phyloP scores from a whole-genome alignment of 2,113 vertebrate genomes.

The Cryptotis parvus region DNA sequence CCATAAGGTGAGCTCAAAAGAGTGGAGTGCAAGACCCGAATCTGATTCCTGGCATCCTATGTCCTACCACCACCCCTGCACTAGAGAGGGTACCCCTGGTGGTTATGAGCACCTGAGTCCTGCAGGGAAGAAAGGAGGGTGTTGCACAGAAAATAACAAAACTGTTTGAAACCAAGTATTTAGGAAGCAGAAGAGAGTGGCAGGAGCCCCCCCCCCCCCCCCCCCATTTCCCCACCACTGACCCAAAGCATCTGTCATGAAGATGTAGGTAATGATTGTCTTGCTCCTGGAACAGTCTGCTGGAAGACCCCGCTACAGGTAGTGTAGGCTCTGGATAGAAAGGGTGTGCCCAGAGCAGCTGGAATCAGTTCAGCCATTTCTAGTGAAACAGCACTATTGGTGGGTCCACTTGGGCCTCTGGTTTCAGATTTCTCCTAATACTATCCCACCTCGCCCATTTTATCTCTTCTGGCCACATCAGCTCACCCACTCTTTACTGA shows the following conservation, averaged over 20 bases:
- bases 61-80: no score
- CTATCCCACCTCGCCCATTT: background rate
- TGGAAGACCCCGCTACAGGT: conserved; percentile 34
- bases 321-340: no score
- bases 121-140: no score
- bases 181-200: background rate
- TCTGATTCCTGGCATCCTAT: no score
- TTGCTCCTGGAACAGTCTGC: background rate
- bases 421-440: background rate
- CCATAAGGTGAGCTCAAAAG: no score
- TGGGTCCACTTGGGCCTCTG: background rate
- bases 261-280: background rate
- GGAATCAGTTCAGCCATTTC: background rate
- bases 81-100: no score
- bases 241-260: background rate
- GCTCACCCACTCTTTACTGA: conserved; percentile 14
- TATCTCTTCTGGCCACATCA: background rate
- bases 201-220: no score
- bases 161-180: background rate
- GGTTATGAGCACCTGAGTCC: no score
- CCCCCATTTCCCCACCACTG: no score
- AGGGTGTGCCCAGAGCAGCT: background rate
- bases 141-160: background rate
- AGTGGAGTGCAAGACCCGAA: no score
- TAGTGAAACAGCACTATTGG: background rate